Percentiles rank a stretch among this genome's conserved stretches.
These are phyloP conservation scores for Chaetodon trifascialis DNA, from an alignment of 2,113 vertebrate genomes.

Conservation along the genomic window DNA sequence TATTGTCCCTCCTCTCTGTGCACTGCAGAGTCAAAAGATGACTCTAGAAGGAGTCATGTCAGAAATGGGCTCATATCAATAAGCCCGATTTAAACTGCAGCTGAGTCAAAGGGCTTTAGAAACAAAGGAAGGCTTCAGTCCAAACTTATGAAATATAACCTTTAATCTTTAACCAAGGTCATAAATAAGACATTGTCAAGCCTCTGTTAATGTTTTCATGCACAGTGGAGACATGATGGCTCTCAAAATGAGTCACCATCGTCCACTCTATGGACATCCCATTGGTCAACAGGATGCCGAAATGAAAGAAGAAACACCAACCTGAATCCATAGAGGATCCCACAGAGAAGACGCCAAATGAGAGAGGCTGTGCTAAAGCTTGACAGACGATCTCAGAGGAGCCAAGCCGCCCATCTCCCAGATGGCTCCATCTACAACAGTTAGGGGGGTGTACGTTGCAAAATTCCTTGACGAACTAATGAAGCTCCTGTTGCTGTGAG, in stretches of 20 bases:
- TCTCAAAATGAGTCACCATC: slow-evolving; percentile 39
- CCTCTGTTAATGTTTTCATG: slow-evolving; percentile 10
- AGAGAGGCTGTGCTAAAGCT: slow-evolving; percentile 49
- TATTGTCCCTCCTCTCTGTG: too few relatives aligned
- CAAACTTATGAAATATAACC: neutral
- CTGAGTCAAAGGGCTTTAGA: neutral
- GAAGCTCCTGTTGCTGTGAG: slow-evolving; percentile 44
- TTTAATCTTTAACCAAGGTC: slow-evolving; percentile 14
- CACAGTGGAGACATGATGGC: neutral
- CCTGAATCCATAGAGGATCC: slow-evolving; percentile 62
- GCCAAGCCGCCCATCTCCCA: slow-evolving; percentile 75
- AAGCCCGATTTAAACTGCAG: neutral
- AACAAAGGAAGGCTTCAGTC: neutral
- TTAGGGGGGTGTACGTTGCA: slow-evolving; percentile 42
- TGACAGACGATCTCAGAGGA: slow-evolving; percentile 62
- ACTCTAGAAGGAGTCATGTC: too few relatives aligned
- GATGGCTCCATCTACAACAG: slow-evolving; percentile 69
- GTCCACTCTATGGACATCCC: slow-evolving; percentile 28
- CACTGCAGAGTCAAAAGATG: too few relatives aligned
- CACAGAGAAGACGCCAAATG: slow-evolving; percentile 59
- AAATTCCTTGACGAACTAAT: slow-evolving; percentile 49
- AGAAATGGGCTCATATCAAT: too few relatives aligned
- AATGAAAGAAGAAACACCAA: slow-evolving; percentile 25
- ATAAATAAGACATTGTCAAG: neutral
- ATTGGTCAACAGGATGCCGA: slow-evolving; percentile 38